Base-by-base conservation (phyloP, 1,140 invertebrate species). In the Pollicipes pollicipes region DNA sequence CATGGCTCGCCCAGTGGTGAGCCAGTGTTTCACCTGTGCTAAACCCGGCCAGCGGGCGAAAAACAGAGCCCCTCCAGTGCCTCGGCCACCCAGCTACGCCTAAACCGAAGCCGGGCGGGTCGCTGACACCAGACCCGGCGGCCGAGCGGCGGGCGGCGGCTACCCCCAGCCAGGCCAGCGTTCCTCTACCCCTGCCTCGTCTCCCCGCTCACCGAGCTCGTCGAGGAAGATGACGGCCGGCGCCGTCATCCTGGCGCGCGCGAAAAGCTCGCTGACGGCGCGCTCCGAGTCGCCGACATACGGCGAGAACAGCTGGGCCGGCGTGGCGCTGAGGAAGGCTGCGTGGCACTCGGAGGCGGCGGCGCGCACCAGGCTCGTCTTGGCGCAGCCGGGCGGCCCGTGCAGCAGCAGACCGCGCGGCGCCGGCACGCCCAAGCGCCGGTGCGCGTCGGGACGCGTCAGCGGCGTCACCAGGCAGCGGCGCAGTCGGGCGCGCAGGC, bases 311-410 rank as follows among this genome's bases (percentile, higher is more conserved):
- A 88, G 79, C 75, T 87, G 84, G 1, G 87, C 86, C 68, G 85
- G 83, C 71, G 83, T 86, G 0, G 84, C 81, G 13, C 85, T 79
- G 28, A 88, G 79, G 64, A 88, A 85, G n/a, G 84, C 84, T 71
- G 83, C 83, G 71, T 83, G 79, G 30, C 83, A 83, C 69, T 85
- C 83, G 70, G 81, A 83, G 27, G 88, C 87, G 31, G 88, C 71
- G 4, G 87, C 87, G 75, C 85, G 82, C 24, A 86, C 86, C 28
- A 90, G 80, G 72, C 84, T 85, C 13, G 88, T 90, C 81, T 90
- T 90, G 6, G 85, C 87, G 78, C 88, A 89, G 2, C 88, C 88
- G 0, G 88, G 88, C 28, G 88, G 88, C 2, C 88, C 88, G 79
- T 89, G 88, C 35, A 90, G 82, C 27, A 90, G 77, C 35, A 89